These are phyloP conservation scores for Sitta europaea DNA, from an alignment of 2,113 vertebrate genomes.

Conservation along the genomic window DNA sequence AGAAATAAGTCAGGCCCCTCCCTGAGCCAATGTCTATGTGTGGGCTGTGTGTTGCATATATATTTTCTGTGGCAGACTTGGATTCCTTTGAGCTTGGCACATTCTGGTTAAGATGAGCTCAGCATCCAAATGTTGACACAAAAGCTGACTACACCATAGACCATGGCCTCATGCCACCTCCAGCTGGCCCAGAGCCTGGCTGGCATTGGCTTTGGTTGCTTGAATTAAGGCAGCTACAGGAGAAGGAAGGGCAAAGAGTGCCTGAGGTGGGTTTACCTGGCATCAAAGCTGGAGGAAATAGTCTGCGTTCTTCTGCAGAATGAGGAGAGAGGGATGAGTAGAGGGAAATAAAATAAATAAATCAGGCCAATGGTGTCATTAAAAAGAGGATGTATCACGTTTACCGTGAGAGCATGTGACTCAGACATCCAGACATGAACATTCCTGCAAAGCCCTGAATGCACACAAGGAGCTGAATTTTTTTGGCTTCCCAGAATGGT, in stretches of 20 bases:
- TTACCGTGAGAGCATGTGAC: not conserved
- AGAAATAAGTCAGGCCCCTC: not conserved
- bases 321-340: conserved; percentile 28
- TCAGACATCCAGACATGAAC: conserved; percentile 49
- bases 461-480: conserved; percentile 45
- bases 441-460: conserved; percentile 69
- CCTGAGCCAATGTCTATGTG: not conserved
- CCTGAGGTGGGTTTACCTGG: conserved; percentile 37
- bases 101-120: conserved; percentile 30
- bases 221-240: not conserved
- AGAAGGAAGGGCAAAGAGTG: not conserved
- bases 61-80: not conserved
- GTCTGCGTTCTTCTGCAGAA: not conserved
- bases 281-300: conserved; percentile 31
- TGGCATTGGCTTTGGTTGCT: not conserved
- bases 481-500: conserved; percentile 66
- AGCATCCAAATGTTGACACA: conserved; percentile 17
- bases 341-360: conserved; percentile 32
- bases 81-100: conserved; percentile 29
- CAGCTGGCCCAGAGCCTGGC: not conserved
- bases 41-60: not conserved
- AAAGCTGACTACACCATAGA: conserved; percentile 38
- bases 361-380: conserved; percentile 6
- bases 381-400: conserved; percentile 32
- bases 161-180: conserved; percentile 7